phyloP scores from a whole-genome alignment of 1,140 invertebrate genomes.

The Neodiprion lecontei region DNA sequence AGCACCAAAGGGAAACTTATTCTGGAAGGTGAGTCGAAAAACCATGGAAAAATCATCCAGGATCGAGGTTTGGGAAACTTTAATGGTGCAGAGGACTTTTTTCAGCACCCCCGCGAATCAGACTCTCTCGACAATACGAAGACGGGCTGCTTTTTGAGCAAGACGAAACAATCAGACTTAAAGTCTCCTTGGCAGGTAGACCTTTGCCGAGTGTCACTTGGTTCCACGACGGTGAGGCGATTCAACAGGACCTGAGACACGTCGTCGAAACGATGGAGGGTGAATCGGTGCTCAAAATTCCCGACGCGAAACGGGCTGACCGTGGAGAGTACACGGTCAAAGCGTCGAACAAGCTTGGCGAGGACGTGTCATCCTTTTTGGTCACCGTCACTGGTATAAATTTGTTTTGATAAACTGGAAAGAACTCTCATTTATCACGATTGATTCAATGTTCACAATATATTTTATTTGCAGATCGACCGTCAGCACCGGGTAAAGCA shows the following conservation, averaged over 20 bases:
- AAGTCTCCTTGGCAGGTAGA: constrained; percentile 88
- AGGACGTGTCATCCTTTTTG: constrained; percentile 80
- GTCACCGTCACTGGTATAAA: constrained; percentile 81
- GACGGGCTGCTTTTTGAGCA: constrained; percentile 89
- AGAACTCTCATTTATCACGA: no score
- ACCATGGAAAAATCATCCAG: not conserved
- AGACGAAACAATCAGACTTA: constrained; percentile 85
- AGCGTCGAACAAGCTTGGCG: constrained; percentile 82
- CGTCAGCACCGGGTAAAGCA: constrained; percentile 83
- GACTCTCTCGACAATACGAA: constrained; percentile 82
- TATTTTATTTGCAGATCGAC: constrained; percentile 68
- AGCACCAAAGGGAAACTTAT: constrained; percentile 75
- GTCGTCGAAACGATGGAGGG: constrained; percentile 74
- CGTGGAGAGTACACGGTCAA: constrained; percentile 86
- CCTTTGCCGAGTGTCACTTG: constrained; percentile 85
- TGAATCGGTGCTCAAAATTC: constrained; percentile 76
- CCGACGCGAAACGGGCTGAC: constrained; percentile 75
- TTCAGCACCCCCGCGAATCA: constrained; percentile 77
- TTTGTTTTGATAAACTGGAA: not conserved
- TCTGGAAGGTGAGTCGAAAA: constrained; percentile 68
- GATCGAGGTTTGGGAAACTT: not conserved
- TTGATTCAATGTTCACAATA: not conserved
- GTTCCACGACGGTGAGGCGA: constrained; percentile 83
- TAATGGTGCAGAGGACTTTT: not conserved
- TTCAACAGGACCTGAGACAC: constrained; percentile 69